Percentiles rank a stretch among this genome's conserved stretches.
Evolutionary conservation across 2,888 invertebrate species (phyloP).

Genomic region (Neuroscelio doddi): DNA sequence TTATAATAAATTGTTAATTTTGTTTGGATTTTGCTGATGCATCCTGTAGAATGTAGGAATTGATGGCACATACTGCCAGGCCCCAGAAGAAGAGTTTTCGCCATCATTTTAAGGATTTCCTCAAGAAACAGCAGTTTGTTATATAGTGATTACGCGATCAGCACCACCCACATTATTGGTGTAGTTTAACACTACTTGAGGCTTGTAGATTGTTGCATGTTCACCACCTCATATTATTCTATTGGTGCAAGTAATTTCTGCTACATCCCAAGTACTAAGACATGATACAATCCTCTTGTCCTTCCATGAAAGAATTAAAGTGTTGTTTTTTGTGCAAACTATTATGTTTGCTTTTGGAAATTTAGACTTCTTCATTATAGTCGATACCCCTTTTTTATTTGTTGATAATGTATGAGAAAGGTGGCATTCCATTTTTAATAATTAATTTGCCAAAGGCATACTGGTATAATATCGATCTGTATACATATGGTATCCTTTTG

Average conservation of each 20-base stretch:
- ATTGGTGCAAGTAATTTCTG: no score
- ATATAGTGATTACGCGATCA: no score
- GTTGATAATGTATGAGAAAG: conserved; percentile 44
- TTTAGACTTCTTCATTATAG: no score
- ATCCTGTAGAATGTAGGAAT: conserved; percentile 50
- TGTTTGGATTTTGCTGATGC: no score
- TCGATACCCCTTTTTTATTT: conserved; percentile 49
- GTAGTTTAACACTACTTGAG: no score
- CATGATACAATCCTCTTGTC: conserved; percentile 27
- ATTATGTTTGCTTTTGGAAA: background rate
- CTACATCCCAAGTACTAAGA: conserved; percentile 20
- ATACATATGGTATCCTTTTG: no score
- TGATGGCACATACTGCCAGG: conserved; percentile 43
- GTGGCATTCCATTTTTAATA: conserved; percentile 44
- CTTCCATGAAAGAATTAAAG: conserved; percentile 26
- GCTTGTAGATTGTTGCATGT: no score
- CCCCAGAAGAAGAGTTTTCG: conserved; percentile 55
- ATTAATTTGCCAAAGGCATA: conserved; percentile 39
- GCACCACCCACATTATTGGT: no score
- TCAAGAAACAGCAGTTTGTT: no score
- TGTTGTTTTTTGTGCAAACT: conserved; percentile 16
- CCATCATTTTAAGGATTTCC: conserved; percentile 50
- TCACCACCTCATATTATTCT: no score
- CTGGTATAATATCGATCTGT: background rate
- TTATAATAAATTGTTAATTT: no score